A percentile compares a stretch with the other conserved stretches of the same genome.
These are phyloP conservation scores for Columbina picui DNA, from an alignment of 2,113 vertebrate species.

Conservation along the genomic window DNA sequence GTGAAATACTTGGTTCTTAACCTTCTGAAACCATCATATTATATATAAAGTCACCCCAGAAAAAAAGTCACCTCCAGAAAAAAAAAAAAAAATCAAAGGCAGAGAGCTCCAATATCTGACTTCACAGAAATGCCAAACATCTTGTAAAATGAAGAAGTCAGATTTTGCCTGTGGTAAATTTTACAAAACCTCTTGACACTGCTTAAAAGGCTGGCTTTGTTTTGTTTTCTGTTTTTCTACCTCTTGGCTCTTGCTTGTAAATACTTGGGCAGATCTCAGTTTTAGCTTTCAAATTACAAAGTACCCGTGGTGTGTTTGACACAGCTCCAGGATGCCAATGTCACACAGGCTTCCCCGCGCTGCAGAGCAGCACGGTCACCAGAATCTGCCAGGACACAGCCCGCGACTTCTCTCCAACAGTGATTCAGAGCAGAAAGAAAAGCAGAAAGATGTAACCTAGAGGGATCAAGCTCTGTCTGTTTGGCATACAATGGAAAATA, in stretches of 20 bases:
- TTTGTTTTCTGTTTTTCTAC: constrained; percentile 22
- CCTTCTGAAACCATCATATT: not conserved
- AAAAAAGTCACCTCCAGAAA: not conserved
- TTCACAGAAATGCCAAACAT: not conserved
- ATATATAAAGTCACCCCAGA: not conserved
- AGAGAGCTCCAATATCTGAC: not conserved
- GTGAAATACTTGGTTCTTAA: not conserved
- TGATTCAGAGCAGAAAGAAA: not conserved
- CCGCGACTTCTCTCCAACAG: not conserved
- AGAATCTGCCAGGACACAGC: not conserved
- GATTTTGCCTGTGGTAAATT: constrained; percentile 15
- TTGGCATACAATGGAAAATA: not conserved
- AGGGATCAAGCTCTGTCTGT: not conserved
- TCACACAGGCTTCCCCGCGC: not conserved
- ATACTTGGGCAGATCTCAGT: constrained; percentile 45
- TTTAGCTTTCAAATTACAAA: constrained; percentile 74
- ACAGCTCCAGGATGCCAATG: not conserved
- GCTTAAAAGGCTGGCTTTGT: not conserved
- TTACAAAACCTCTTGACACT: constrained; percentile 16
- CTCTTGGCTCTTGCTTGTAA: constrained; percentile 32
- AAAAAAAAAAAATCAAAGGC: not conserved
- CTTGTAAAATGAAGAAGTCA: not conserved
- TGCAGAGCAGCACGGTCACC: not conserved
- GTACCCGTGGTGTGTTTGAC: constrained; percentile 31
- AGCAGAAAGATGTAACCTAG: not conserved